Base-by-base conservation (phyloP, 1,140 invertebrate species). In the Formica exsecta region DNA sequence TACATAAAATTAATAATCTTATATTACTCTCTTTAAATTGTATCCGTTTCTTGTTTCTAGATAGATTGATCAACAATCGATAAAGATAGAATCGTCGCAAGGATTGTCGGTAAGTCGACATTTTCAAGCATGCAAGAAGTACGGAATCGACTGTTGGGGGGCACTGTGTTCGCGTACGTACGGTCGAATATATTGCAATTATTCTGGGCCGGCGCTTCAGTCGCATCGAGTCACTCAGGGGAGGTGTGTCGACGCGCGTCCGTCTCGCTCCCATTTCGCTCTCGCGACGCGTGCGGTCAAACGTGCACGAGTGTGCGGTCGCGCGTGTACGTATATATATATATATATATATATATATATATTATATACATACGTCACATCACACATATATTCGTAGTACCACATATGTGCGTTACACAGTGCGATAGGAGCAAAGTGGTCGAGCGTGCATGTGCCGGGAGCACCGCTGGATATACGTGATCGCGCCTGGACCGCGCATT, bases 141-240 rank as follows among this genome's bases (percentile, higher is more conserved):
- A 5, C 13, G 1, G 16, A 19, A 5, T 51, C 13, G 48, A 48
- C 48, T 2, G 48, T 19, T 7, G 13, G 38, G 38, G 36, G 65
- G 65, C 48, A 32, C 13, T 9, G 54, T 36, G 19, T 65, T 32
- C 54, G 73, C 22, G 41, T 9, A 2, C 9, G 1, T 2, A 6
- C 16, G 48, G 7, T 3, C 54, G 3, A 16, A 65, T n/a, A 36
- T 59, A 57, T 59, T 19, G 4, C 75, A 44, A 48, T 62, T 16
- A 51, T 2, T 51, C 73, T 44, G 22, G 22, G 19, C 48, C 32
- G 48, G 62, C 64, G n/a, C 65, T 80, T 91, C 88, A 93, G 92
- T 93, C 87, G 91, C 89, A 89, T 91, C 90, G 87, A 89, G 86
- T 71, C 86, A 86, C 59, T 76, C 90, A 89, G 85, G 86, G 83